Base-by-base conservation (phyloP, 2,888 invertebrate genomes). In the Prostheceraeus crozeri region DNA sequence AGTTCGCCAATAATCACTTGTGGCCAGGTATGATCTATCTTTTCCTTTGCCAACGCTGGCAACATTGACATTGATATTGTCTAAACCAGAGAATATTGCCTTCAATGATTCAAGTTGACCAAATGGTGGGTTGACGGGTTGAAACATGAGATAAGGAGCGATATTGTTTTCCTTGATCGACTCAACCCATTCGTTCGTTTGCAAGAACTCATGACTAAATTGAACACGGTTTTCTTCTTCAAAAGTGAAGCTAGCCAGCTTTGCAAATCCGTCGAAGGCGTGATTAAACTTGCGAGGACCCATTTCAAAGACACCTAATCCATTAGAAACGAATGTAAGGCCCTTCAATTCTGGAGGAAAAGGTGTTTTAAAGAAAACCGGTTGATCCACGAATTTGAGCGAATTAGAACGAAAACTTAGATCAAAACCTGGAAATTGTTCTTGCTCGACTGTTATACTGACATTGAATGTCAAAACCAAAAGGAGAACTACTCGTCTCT, bases 41-140 rank as follows among this genome's bases (percentile, higher is more conserved):
- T 6, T n/a, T n/a, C n/a, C n/a, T n/a, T 3, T 3, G 19, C 19
- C 4, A 40, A 53, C 28, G 14, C 53, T 23, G 28, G 14, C 25
- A 1, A 72, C 64, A 58, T 72, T 72, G 4, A 71, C 69, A 59
- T 72, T 72, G 69, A 71, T 70, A 58, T 72, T 72, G 58, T 72
- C 72, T 11, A 72, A 65, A 0, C 72, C 72, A 10, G 67, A 65
- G 1, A 67, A n/a, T 3, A 72, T 53, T 1, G 69, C 68, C 56
- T 67, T 54, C 1, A 69, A 19, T 46, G 66, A 68, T 36, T 71
- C 63, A 3, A 66, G 21, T 30, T 66, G 64, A 33, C 62, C 62
- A 52, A 72, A 72, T 1, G 65, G 63, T 1, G 72, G 72, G 1
- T 62, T 45, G 1, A 70, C 69, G 3, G 66, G 63, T 46, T 70